phyloP scores from a whole-genome alignment of 2,113 vertebrate species.

The Hemiscyllium ocellatum region DNA sequence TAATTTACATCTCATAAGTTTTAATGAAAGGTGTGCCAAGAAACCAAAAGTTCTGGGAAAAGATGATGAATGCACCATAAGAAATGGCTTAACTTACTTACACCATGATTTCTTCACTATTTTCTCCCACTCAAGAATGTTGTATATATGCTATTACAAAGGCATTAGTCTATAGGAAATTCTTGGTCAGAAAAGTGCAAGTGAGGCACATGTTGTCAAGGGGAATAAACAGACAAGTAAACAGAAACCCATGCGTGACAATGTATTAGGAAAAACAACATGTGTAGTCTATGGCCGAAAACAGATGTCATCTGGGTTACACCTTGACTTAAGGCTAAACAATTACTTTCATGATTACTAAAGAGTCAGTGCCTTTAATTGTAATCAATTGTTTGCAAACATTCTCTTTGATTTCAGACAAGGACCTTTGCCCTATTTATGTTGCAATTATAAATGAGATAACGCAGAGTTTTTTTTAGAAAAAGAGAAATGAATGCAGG shows the following conservation, averaged over 20 bases:
- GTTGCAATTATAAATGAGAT: neutral
- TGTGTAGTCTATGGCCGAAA: neutral
- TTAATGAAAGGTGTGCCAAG: neutral
- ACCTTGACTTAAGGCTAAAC: neutral
- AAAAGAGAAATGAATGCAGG: neutral
- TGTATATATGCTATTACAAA: neutral
- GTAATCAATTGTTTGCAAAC: neutral
- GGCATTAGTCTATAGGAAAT: neutral
- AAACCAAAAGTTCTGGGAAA: neutral
- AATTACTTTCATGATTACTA: neutral
- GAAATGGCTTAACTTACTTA: neutral
- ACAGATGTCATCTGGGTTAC: neutral
- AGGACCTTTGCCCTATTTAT: neutral
- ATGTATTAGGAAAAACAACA: neutral
- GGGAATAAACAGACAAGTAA: neutral
- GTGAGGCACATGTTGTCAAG: neutral
- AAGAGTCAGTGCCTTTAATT: neutral
- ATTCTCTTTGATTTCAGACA: neutral
- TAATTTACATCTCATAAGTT: neutral
- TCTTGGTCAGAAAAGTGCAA: neutral
- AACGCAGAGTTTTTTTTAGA: neutral
- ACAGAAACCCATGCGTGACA: neutral
- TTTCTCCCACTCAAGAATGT: neutral
- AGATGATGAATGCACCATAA: neutral
- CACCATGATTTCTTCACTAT: neutral